Evolutionary conservation across 2,113 vertebrate genomes (phyloP).

Genomic region (Odocoileus hemionus): DNA sequence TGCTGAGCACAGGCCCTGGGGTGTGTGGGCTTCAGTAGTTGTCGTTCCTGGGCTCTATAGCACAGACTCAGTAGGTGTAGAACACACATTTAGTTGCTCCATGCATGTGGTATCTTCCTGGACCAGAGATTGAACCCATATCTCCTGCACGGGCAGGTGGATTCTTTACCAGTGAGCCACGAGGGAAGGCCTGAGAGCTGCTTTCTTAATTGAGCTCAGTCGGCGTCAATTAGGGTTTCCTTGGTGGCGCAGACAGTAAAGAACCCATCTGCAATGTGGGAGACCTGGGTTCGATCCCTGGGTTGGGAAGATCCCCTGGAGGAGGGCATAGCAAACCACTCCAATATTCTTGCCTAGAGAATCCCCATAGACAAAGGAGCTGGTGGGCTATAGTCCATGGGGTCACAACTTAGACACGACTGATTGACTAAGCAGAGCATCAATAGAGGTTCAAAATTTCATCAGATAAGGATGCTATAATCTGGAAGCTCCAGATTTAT

Average conservation of each 20-base stretch:
- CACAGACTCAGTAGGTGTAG: not conserved
- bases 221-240: not conserved
- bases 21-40: not conserved
- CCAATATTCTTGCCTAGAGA: not conserved
- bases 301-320: not conserved
- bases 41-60: not conserved
- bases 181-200: not conserved
- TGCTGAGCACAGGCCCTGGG: not conserved
- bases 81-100: not conserved
- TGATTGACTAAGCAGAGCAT: not conserved
- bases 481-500: not conserved
- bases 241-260: not conserved
- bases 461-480: not conserved
- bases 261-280: not conserved
- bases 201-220: not conserved
- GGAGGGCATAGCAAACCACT: not conserved
- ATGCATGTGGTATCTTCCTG: not conserved
- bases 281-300: not conserved
- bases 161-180: not conserved
- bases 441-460: not conserved
- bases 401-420: not conserved
- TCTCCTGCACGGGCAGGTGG: not conserved
- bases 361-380: not conserved
- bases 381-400: not conserved
- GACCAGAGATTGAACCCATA: not conserved